Percentiles rank a stretch among this genome's conserved stretches.
These are phyloP conservation scores for Yponomeuta plumbellus DNA, from an alignment of 2,888 invertebrate genomes.

Conservation along the genomic window DNA sequence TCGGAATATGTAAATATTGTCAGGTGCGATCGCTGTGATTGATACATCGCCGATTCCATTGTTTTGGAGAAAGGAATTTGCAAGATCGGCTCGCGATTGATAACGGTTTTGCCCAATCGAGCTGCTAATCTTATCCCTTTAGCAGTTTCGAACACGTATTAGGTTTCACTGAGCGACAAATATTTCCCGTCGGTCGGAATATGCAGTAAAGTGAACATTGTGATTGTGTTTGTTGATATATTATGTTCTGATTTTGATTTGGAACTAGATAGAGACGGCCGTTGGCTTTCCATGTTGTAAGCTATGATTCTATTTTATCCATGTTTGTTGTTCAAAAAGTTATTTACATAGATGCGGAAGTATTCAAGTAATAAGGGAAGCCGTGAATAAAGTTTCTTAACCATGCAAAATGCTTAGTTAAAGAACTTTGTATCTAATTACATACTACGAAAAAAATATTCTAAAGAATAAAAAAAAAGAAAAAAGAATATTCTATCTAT, in stretches of 20 bases:
- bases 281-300: too few species aligned
- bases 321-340: not conserved
- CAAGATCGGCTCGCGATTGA: not conserved
- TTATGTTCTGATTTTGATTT: too few species aligned
- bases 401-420: too few species aligned
- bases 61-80: not conserved
- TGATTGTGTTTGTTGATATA: too few species aligned
- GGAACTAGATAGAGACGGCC: too few species aligned
- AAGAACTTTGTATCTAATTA: too few species aligned
- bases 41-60: not conserved
- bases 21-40: not conserved
- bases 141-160: not conserved
- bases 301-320: not conserved
- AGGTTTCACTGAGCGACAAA: too few species aligned
- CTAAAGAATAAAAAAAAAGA: too few species aligned
- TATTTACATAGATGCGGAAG: not conserved
- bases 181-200: too few species aligned
- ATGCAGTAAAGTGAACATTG: too few species aligned
- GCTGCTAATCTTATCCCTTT: not conserved
- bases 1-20: not conserved
- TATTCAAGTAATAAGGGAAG: not conserved
- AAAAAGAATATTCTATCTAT: too few species aligned
- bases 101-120: not conserved
- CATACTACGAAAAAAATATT: too few species aligned
- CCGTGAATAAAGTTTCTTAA: not conserved